Evolutionary conservation across 2,888 invertebrate genomes (phyloP), one percentile per base, ranked within the genome.

Genomic region (Dynastes tityus): DNA sequence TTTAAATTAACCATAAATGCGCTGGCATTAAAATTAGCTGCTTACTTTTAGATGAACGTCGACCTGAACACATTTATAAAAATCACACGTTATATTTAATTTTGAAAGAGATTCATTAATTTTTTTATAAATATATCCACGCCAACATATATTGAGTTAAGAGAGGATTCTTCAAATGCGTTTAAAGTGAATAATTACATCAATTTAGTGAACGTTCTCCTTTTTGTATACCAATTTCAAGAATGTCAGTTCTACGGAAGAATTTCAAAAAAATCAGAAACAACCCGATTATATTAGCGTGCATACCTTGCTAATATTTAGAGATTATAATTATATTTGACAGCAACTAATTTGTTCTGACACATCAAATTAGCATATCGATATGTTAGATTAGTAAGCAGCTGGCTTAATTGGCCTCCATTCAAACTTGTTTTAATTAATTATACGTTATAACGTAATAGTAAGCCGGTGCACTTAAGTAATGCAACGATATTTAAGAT

Each of bases 261-360:
- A 58, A 58, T 58, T 58, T 58, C 9, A 58, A 22, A 16, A 16
- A 58, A 22, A 8, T 58, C 2, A 58, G 22, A 22, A 58, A 53
- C 16, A 53, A 58, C 22, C 55, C 8, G 22, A 58, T 58, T 37
- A 4, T 5, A 37, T 37, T 37, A 37, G 32, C 9, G 22, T 6
- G 55, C 55, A 58, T 58, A 58, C 55, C 22, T 22, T 58, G n/a
- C 55, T 22, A 58, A 58, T 58, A 5, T 16, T 16, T 58, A 27
- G 55, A 8, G 5, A 22, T 22, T 58, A 58, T 58, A 58, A 58
- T 58, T 58, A 58, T 16, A 58, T 58, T 16, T 22, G 55, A 16
- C 22, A 22, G 55, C 22, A 58, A 58, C 55, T 22, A 58, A 58
- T 58, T 58, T 22, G 13, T 58, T 16, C 8, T 58, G 22, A 22